phyloP scores from a whole-genome alignment of 2,888 invertebrate species.

The Phalera bucephala region DNA sequence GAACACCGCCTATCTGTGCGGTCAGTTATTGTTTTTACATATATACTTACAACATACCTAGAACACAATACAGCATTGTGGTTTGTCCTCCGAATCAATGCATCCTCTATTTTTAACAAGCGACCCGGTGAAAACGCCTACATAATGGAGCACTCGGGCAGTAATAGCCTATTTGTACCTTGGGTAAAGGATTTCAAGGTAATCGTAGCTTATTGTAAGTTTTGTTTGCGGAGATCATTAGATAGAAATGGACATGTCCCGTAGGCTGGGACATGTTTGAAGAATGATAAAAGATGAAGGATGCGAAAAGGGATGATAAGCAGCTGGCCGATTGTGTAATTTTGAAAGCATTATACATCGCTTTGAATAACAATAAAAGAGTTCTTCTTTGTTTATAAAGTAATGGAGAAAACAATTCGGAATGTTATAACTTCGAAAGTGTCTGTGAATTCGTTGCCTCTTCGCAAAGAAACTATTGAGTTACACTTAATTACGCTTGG shows the following conservation, averaged over 20 bases:
- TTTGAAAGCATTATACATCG: not conserved
- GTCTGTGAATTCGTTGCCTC: too few relatives aligned
- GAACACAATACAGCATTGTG: slow-evolving; percentile 36
- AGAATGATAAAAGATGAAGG: not conserved
- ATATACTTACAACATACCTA: slow-evolving; percentile 14
- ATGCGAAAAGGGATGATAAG: not conserved
- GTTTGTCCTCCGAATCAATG: slow-evolving; percentile 25
- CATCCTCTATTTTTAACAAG: slow-evolving; percentile 18
- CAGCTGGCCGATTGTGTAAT: not conserved
- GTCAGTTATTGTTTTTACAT: slow-evolving; percentile 50
- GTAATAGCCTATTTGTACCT: slow-evolving; percentile 18
- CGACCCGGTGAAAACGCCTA: slow-evolving; percentile 11
- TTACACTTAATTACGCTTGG: too few relatives aligned
- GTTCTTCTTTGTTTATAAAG: too few relatives aligned
- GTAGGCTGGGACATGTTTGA: not conserved
- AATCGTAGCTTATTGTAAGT: slow-evolving; percentile 16
- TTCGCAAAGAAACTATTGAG: too few relatives aligned
- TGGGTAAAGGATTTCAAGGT: slow-evolving; percentile 11
- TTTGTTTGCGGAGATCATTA: slow-evolving; percentile 12
- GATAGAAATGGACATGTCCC: not conserved
- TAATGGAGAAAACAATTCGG: too few relatives aligned
- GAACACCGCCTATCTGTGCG: slow-evolving; percentile 39
- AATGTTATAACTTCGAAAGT: too few relatives aligned
- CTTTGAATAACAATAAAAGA: not conserved
- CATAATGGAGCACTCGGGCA: slow-evolving; percentile 12